Percentiles rank a stretch among this genome's conserved stretches.
phyloP scores from a whole-genome alignment of 2,888 invertebrate genomes.

The Cybosia mesomella region DNA sequence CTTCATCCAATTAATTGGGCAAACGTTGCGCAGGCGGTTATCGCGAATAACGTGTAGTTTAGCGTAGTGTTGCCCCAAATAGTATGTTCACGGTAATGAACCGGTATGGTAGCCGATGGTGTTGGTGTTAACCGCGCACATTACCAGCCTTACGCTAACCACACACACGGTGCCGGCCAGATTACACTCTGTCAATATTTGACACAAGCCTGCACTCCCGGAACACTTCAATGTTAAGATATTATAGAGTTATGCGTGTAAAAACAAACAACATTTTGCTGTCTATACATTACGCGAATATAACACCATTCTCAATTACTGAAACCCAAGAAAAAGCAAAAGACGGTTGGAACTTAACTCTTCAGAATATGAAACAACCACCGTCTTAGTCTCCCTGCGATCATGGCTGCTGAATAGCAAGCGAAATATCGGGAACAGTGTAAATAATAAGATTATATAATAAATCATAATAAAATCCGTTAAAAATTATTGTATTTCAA shows the following conservation, averaged over 20 bases:
- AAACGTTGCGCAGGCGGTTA: slow-evolving; percentile 48
- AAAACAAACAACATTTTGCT: background rate
- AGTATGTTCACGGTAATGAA: slow-evolving; percentile 79
- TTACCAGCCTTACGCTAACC: slow-evolving; percentile 80
- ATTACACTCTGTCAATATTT: slow-evolving; percentile 85
- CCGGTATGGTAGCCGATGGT: slow-evolving; percentile 51
- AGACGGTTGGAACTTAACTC: too few relatives aligned
- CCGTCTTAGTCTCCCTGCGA: too few relatives aligned
- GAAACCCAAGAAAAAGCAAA: too few relatives aligned
- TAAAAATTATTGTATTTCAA: too few relatives aligned
- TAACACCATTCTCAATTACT: too few relatives aligned
- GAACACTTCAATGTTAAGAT: slow-evolving; percentile 30
- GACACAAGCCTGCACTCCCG: slow-evolving; percentile 53
- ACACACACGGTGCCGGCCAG: slow-evolving; percentile 70
- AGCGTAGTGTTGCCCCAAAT: slow-evolving; percentile 57
- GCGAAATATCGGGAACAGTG: too few relatives aligned
- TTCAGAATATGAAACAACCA: too few relatives aligned
- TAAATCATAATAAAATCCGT: too few relatives aligned
- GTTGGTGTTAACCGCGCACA: slow-evolving; percentile 74
- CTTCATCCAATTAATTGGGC: slow-evolving; percentile 26
- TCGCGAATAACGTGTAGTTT: slow-evolving; percentile 78
- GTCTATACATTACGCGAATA: background rate
- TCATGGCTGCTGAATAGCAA: too few relatives aligned
- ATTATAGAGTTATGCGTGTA: slow-evolving; percentile 12
- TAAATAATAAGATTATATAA: too few relatives aligned